Evolutionary conservation across 2,888 invertebrate species (phyloP).

Genomic region (Liposcelis brunnea): DNA sequence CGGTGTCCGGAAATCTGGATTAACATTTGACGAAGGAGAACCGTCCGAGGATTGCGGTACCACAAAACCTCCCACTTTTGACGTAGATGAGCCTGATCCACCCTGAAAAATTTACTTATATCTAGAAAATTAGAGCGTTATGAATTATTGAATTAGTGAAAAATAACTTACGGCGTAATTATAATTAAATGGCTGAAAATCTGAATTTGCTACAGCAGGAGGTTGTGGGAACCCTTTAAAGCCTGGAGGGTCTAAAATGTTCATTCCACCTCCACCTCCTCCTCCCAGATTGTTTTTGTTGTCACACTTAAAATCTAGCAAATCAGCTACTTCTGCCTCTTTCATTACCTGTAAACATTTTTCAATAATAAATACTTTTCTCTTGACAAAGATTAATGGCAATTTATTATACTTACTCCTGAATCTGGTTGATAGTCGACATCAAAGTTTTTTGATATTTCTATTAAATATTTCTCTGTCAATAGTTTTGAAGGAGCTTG

Average conservation of each 20-base stretch:
- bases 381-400: neutral
- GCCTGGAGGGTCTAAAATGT: conserved; percentile 54
- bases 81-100: no score
- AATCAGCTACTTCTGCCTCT: conserved; percentile 47
- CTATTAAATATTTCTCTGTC: conserved; percentile 85
- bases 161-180: conserved; percentile 33
- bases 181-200: conserved; percentile 41
- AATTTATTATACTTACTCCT: conserved; percentile 30
- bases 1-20: conserved; percentile 27
- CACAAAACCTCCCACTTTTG: conserved; percentile 16
- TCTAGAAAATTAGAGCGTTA: neutral
- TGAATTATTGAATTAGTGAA: neutral
- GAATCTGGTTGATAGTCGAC: conserved; percentile 92
- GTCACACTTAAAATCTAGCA: conserved; percentile 43
- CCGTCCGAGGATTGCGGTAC: conserved; percentile 13
- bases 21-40: conserved; percentile 14
- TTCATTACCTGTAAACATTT: conserved; percentile 42
- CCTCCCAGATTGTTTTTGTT: conserved; percentile 41
- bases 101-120: neutral
- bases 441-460: conserved; percentile 91
- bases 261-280: conserved; percentile 28
- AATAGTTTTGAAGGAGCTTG: conserved; percentile 90
- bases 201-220: conserved; percentile 41
- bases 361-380: conserved; percentile 1
- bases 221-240: conserved; percentile 66